These are phyloP conservation scores for Caenorhabditis briggsae DNA, from an alignment of 1,140 invertebrate genomes.

Conservation along the genomic window DNA sequence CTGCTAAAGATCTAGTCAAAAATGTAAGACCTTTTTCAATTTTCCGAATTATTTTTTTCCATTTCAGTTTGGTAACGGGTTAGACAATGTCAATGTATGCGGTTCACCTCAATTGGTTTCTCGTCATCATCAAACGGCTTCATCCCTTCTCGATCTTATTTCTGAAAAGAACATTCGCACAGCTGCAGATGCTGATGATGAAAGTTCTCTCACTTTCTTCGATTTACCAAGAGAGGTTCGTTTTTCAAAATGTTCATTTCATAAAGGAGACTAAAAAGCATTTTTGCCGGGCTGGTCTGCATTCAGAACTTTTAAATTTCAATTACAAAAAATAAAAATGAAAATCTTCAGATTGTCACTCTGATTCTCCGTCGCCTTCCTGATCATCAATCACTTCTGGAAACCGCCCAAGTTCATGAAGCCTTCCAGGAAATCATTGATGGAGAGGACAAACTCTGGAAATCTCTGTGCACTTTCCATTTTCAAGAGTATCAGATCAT, in stretches of 20 bases:
- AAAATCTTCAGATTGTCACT: slow-evolving; percentile 80
- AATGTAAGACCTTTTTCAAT: slow-evolving; percentile 63
- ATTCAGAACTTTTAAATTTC: no score
- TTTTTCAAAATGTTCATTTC: neutral
- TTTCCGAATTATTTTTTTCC: neutral
- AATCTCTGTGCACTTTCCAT: slow-evolving; percentile 90
- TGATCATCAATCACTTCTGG: slow-evolving; percentile 90
- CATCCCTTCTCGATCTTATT: slow-evolving; percentile 57
- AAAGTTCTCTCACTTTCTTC: slow-evolving; percentile 86
- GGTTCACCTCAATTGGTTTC: slow-evolving; percentile 73
- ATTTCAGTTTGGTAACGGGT: slow-evolving; percentile 42
- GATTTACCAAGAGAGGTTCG: slow-evolving; percentile 92
- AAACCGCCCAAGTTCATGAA: slow-evolving; percentile 83
- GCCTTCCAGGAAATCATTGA: slow-evolving; percentile 86
- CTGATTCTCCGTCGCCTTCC: slow-evolving; percentile 90
- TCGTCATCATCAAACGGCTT: slow-evolving; percentile 68
- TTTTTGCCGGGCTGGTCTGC: no score
- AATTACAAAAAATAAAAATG: neutral
- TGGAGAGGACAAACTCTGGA: slow-evolving; percentile 89
- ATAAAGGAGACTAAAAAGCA: no score
- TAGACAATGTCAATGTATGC: slow-evolving; percentile 74
- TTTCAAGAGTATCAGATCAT: slow-evolving; percentile 85
- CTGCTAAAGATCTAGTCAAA: slow-evolving; percentile 73
- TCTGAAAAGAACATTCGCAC: slow-evolving; percentile 55
- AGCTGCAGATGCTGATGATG: slow-evolving; percentile 83